Percentiles rank a stretch among this genome's conserved stretches.
phyloP scores from a whole-genome alignment of 2,113 vertebrate genomes.

The Seriola dumerili region DNA sequence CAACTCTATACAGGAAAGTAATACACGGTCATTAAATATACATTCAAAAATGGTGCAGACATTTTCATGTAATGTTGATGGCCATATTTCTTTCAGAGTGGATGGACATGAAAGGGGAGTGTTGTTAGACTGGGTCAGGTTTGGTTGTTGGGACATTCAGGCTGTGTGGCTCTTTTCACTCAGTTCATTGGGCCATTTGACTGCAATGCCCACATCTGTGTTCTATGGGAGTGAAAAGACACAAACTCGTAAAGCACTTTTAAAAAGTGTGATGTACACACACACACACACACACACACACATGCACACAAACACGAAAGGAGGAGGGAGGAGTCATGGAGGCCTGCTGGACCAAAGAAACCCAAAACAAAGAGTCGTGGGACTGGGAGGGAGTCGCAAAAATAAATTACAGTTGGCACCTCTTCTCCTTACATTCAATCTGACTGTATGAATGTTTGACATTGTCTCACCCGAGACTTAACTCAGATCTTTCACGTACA shows the following conservation, averaged over 20 bases:
- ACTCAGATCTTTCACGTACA: slow-evolving; percentile 23
- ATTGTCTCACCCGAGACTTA: slow-evolving; percentile 54
- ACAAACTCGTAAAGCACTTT: slow-evolving; percentile 68
- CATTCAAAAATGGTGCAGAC: neutral
- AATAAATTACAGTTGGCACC: slow-evolving; percentile 45
- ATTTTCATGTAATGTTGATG: neutral
- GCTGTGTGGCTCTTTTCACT: slow-evolving; percentile 74
- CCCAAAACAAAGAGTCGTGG: slow-evolving; percentile 54
- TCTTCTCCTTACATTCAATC: slow-evolving; percentile 39
- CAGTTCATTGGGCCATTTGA: slow-evolving; percentile 78
- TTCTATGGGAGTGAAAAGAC: slow-evolving; percentile 61
- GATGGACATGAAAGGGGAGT: slow-evolving; percentile 39
- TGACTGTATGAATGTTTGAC: slow-evolving; percentile 69
- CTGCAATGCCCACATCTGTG: slow-evolving; percentile 68
- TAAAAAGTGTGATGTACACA: slow-evolving; percentile 34
- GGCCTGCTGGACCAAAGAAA: slow-evolving; percentile 36
- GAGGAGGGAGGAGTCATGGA: slow-evolving; percentile 32
- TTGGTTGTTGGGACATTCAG: slow-evolving; percentile 62
- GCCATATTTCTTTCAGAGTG: slow-evolving; percentile 7
- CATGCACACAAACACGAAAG: slow-evolving; percentile 33
- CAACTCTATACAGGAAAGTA: neutral
- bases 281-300: slow-evolving; percentile 41
- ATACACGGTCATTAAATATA: neutral
- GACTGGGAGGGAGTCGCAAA: slow-evolving; percentile 31
- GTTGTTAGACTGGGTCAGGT: slow-evolving; percentile 38